These are phyloP conservation scores for Heptranchias perlo DNA, from an alignment of 2,113 vertebrate species.

Conservation along the genomic window DNA sequence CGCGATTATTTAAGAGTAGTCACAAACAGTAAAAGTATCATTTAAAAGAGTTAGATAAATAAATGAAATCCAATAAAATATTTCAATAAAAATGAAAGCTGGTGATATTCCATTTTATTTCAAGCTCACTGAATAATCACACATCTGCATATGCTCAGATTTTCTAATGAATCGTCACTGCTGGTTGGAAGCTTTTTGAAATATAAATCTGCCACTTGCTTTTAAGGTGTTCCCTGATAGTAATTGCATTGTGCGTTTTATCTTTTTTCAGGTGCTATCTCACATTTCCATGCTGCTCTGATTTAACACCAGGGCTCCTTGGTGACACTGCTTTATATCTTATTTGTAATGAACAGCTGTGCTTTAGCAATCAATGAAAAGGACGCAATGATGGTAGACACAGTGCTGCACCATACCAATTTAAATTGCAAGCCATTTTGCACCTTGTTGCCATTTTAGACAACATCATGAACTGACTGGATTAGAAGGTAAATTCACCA, in stretches of 20 bases:
- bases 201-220: conserved; percentile 7
- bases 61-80: background rate
- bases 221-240: background rate
- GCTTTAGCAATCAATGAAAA: background rate
- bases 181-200: background rate
- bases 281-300: background rate
- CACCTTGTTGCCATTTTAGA: background rate
- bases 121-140: background rate
- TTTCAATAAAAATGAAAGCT: conserved; percentile 1
- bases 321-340: background rate
- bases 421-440: background rate
- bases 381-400: background rate
- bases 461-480: background rate
- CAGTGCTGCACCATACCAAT: background rate
- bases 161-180: background rate
- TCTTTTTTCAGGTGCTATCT: background rate
- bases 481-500: background rate
- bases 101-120: background rate
- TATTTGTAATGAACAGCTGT: background rate
- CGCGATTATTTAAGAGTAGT: background rate
- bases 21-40: background rate
- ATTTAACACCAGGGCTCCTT: background rate
- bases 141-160: background rate
- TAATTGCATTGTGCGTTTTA: background rate
- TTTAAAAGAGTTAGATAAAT: background rate